phyloP scores from a whole-genome alignment of 2,888 invertebrate genomes.

The Spodoptera littoralis region DNA sequence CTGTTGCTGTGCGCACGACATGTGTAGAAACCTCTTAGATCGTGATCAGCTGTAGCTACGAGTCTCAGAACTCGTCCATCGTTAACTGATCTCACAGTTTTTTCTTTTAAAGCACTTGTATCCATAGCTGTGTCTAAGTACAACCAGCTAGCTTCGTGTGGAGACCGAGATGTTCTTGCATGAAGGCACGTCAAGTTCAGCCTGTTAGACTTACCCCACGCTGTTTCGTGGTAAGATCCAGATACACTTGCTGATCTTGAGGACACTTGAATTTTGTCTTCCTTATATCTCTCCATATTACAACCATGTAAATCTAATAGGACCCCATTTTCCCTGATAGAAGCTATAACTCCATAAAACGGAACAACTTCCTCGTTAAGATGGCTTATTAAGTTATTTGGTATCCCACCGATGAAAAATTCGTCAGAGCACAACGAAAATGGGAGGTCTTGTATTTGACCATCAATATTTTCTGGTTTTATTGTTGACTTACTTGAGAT shows the following conservation, averaged over 20 bases:
- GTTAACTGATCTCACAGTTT: constrained; percentile 69
- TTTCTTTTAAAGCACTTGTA: constrained; percentile 57
- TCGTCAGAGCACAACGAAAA: constrained; percentile 73
- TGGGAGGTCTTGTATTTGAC: not conserved
- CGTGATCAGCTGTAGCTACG: constrained; percentile 71
- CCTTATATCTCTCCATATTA: constrained; percentile 71
- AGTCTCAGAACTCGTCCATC: constrained; percentile 78
- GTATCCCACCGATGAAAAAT: constrained; percentile 77
- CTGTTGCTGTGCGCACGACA: constrained; percentile 75
- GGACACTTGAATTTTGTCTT: constrained; percentile 74
- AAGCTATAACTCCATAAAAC: constrained; percentile 74
- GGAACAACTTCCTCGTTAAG: constrained; percentile 66
- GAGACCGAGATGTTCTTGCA: constrained; percentile 65
- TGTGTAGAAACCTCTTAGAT: constrained; percentile 80
- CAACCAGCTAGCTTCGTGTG: constrained; percentile 75
- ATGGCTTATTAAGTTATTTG: constrained; percentile 60
- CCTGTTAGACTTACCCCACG: constrained; percentile 77
- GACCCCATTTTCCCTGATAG: constrained; percentile 69
- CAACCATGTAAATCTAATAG: constrained; percentile 74
- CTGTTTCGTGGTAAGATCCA: constrained; percentile 79
- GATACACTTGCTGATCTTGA: constrained; percentile 81
- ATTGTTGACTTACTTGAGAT: too few relatives aligned
- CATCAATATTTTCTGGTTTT: not conserved
- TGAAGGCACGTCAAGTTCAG: constrained; percentile 82
- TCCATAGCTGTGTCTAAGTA: constrained; percentile 71